phyloP scores from a whole-genome alignment of 2,113 vertebrate species.

The Loxodonta africana region DNA sequence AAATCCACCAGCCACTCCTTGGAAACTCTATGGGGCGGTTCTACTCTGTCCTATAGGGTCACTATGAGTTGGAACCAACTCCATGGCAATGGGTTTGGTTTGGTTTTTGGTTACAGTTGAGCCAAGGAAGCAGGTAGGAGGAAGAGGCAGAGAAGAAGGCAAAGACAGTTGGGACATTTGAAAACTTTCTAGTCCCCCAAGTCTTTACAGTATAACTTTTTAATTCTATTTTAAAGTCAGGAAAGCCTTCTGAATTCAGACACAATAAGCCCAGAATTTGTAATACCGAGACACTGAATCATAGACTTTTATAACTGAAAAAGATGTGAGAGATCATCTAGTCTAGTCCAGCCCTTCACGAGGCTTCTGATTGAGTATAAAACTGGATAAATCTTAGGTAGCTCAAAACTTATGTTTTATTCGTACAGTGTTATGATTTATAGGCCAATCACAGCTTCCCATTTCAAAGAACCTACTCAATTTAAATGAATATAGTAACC shows the following conservation, averaged over 20 bases:
- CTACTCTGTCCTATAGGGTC: no score
- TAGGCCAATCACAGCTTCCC: not conserved
- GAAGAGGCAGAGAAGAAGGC: not conserved
- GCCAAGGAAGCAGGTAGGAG: not conserved
- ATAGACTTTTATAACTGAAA: conserved; percentile 58
- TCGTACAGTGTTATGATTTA: conserved; percentile 58
- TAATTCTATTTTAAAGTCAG: conserved; percentile 49
- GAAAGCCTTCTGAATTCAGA: conserved; percentile 63
- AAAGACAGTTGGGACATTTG: not conserved
- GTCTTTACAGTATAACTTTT: conserved; percentile 17
- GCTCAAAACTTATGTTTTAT: conserved; percentile 63
- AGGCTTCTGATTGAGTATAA: conserved; percentile 67
- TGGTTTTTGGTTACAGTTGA: not conserved
- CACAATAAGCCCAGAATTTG: conserved; percentile 48
- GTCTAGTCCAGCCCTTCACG: conserved; percentile 10
- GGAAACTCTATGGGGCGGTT: no score
- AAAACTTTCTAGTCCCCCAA: conserved; percentile 2
- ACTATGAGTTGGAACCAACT: no score
- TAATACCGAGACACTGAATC: conserved; percentile 59
- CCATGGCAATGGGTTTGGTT: no score
- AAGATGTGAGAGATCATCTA: conserved; percentile 55
- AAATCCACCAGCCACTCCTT: no score
- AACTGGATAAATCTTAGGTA: conserved; percentile 47
- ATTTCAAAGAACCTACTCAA: conserved; percentile 50
- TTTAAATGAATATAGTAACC: conserved; percentile 37